These are phyloP conservation scores for Esox lucius DNA, from an alignment of 2,797 vertebrate genomes.

Conservation along the genomic window DNA sequence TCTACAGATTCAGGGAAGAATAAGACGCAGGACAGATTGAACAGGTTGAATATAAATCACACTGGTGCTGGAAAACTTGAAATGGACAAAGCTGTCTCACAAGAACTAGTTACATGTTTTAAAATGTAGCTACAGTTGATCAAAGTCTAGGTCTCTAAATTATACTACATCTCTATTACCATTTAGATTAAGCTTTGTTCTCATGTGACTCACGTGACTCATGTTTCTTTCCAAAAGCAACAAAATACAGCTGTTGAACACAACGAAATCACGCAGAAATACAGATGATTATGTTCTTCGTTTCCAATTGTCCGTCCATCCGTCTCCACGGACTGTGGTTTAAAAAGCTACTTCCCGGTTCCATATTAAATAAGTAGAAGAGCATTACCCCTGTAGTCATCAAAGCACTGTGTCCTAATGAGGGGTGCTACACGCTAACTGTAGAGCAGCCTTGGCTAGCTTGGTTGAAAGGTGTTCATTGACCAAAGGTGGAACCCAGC, in stretches of 20 bases:
- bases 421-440: too few species aligned
- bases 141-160: slow-evolving; percentile 2
- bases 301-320: neutral
- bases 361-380: neutral
- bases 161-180: neutral
- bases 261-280: slow-evolving; percentile 10
- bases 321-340: too few species aligned
- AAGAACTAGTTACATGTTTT: slow-evolving; percentile 8
- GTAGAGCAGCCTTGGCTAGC: too few species aligned
- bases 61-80: slow-evolving; percentile 21
- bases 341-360: neutral
- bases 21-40: neutral
- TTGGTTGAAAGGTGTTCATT: neutral
- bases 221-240: slow-evolving; percentile 24
- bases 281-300: too few species aligned
- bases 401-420: neutral
- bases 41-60: slow-evolving; percentile 14
- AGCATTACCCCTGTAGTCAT: too few species aligned
- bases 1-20: neutral
- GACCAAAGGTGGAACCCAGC: too few species aligned
- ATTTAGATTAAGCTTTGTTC: neutral
- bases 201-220: slow-evolving; percentile 21
- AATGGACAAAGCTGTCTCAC: slow-evolving; percentile 26
- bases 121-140: slow-evolving; percentile 10
- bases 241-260: slow-evolving; percentile 26